Conservation (phyloP, 2,797 vertebrate genomes). For the Florisuga fusca region DNA sequence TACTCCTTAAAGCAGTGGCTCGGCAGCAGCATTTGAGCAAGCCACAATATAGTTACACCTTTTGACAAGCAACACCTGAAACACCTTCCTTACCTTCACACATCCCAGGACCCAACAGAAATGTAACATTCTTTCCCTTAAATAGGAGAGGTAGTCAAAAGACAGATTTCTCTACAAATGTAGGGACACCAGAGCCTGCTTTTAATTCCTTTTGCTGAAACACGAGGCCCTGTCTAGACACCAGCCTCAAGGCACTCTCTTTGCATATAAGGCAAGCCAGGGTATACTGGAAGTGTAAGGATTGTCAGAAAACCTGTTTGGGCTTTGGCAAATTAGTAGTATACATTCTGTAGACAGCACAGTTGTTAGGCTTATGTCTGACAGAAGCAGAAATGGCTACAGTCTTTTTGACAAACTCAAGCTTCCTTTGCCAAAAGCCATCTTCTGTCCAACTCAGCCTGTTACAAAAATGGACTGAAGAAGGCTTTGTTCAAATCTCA, state of each 20-base stretch:
- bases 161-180: background rate
- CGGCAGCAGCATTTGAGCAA: background rate
- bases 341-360: constrained; percentile 6
- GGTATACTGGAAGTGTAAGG: background rate
- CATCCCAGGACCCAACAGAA: background rate
- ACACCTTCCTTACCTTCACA: background rate
- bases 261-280: constrained; percentile 13
- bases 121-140: background rate
- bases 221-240: constrained; percentile 48
- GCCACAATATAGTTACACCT: background rate
- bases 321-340: constrained; percentile 30
- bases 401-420: background rate
- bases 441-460: background rate
- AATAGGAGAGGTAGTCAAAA: background rate
- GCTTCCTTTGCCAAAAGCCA: constrained; percentile 6
- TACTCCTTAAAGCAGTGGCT: background rate
- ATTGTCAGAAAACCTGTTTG: constrained; percentile 56
- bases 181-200: background rate
- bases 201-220: constrained; percentile 16
- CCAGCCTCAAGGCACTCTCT: constrained; percentile 34
- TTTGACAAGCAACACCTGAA: background rate
- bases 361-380: background rate
- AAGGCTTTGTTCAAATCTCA: background rate
- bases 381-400: background rate
- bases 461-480: background rate